A percentile compares a stretch with the other conserved stretches of the same genome.
These are phyloP conservation scores for Butorides virescens DNA, from an alignment of 2,113 vertebrate genomes.

Conservation along the genomic window DNA sequence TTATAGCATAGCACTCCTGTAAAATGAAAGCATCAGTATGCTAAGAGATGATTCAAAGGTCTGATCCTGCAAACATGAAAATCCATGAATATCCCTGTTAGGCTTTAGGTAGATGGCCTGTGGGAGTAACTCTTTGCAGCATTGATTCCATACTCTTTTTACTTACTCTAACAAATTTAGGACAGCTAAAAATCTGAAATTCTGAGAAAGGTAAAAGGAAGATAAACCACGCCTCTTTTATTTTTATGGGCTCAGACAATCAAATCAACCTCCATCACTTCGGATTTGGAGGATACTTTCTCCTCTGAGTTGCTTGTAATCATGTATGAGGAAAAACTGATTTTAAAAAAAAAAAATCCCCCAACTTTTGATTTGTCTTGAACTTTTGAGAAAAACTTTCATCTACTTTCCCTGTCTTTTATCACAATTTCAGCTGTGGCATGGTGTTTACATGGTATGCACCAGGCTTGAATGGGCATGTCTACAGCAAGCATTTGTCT, in stretches of 20 bases:
- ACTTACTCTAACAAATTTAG: background rate
- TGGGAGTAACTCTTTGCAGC: background rate
- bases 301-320: background rate
- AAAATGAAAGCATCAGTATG: background rate
- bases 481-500: background rate
- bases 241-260: background rate
- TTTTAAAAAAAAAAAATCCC: background rate
- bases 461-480: background rate
- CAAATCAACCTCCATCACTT: background rate
- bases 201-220: background rate
- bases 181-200: background rate
- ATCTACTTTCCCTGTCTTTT: background rate
- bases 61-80: background rate
- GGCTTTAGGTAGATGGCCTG: background rate
- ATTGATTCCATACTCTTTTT: background rate
- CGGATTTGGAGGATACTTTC: background rate
- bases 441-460: background rate
- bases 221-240: background rate
- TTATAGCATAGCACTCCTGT: background rate
- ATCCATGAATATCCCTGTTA: background rate
- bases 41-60: background rate
- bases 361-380: background rate
- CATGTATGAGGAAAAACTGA: background rate
- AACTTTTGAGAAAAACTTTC: background rate
- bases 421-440: background rate